A percentile compares a stretch with the other conserved stretches of the same genome.
Conservation (phyloP, 2,888 invertebrate genomes). For the Melangyna quadrimaculata region DNA sequence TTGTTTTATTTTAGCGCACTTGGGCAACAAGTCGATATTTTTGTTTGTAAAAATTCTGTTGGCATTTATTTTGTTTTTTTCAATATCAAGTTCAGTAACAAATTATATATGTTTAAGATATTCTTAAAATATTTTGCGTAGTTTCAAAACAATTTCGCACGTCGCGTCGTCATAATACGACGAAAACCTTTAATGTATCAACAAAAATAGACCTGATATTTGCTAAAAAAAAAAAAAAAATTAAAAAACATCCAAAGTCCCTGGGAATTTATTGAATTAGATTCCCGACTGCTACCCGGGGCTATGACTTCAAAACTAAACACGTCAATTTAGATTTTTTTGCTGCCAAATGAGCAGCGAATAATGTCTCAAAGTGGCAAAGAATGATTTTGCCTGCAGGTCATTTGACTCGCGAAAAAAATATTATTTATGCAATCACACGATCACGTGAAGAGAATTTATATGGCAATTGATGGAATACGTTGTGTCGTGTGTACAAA, state of each 20-base stretch:
- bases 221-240: background rate
- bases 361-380: background rate
- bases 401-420: constrained; percentile 13
- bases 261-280: constrained; percentile 8
- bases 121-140: background rate
- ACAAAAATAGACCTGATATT: background rate
- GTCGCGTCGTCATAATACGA: background rate
- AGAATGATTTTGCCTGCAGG: background rate
- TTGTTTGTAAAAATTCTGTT: background rate
- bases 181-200: background rate
- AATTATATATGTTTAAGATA: background rate
- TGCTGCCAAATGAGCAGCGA: background rate
- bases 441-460: constrained; percentile 56
- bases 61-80: background rate
- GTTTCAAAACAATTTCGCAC: background rate
- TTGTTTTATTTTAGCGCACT: background rate
- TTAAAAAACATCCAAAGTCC: background rate
- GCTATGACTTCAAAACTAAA: background rate
- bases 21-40: background rate
- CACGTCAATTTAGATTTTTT: background rate
- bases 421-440: background rate
- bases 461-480: constrained; percentile 63
- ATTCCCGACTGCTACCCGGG: background rate
- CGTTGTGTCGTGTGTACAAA: background rate
- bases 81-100: constrained; percentile 22